Evolutionary conservation across 1,140 invertebrate species (phyloP), one percentile per base, ranked within the genome.

Genomic region (Euglossa dilemma): DNA sequence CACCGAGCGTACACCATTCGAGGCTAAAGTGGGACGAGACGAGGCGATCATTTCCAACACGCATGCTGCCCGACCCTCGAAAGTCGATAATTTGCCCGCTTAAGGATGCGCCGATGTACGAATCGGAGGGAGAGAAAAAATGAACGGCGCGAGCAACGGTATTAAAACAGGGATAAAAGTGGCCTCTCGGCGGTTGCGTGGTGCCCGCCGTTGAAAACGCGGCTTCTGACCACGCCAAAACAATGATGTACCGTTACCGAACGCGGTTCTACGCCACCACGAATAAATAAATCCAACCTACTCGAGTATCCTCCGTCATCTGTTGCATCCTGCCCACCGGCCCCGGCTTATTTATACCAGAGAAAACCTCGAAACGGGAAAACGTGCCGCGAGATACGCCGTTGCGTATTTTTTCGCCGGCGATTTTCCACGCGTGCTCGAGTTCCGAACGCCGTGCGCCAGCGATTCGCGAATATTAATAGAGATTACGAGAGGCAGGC

Each of bases 231-330:
- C 70, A 74, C 47, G 54, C 54, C 85, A 76, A 71, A 83, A 87
- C 85, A 83, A 87, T 80, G 47, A 69, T 56, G 59, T 66, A 71
- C 86, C 75, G 85, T 87, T 84, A 84, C 20, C 75, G 56, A 64
- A 57, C 64, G 74, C 80, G 75, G 61, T 78, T 85, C 82, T 76
- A 83, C 75, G 74, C 85, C 81, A 80, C 71, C 69, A 64, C 18
- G 71, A 87, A 87, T 87, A 87, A 87, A 87, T 87, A 87, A 87
- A 82, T 87, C 64, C 75, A 87, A 74, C 86, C 86, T 87, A 87
- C 86, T 87, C 87, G 83, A 83, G 57, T 43, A 83, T 75, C 75
- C 77, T 52, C 67, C 75, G 80, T 83, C 82, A 84, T 76, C 79
- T 69, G 80, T 77, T 84, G 75, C 85, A 67, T 57, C 61, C 71